phyloP scores from a whole-genome alignment of 2,113 vertebrate genomes.

The Pyrgilauda ruficollis region DNA sequence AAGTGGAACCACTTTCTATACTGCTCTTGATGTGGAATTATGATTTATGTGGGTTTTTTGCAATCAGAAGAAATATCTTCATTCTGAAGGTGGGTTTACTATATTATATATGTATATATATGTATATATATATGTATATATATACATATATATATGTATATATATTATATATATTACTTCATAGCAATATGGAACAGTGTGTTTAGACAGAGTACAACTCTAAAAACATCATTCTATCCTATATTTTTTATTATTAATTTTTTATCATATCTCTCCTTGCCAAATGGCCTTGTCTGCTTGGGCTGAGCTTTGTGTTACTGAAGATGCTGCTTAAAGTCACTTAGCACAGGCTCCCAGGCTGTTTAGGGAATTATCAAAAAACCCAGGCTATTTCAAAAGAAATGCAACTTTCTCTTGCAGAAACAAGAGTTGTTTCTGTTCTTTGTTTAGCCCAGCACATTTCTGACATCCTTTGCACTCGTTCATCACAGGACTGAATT shows the following conservation, averaged over 20 bases:
- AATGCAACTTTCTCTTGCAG: not conserved
- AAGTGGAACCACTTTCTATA: fast-evolving
- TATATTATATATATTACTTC: not conserved
- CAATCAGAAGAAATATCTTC: not conserved
- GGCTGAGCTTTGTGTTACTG: not conserved
- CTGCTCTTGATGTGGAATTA: not conserved
- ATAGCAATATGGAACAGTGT: not conserved
- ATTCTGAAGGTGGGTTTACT: not conserved
- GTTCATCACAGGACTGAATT: not conserved
- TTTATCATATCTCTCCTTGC: not conserved
- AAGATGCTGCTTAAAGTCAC: not conserved
- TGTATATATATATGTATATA: no score
- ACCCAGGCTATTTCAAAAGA: not conserved
- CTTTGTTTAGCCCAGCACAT: not conserved
- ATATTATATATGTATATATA: no score
- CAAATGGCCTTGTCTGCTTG: not conserved
- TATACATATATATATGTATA: no score
- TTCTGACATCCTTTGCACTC: not conserved
- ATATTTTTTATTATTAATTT: not conserved
- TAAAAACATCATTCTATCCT: not conserved
- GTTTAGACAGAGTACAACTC: not conserved
- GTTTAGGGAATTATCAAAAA: not conserved
- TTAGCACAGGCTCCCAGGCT: not conserved
- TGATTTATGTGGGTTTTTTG: not conserved
- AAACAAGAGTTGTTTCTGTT: not conserved